These are phyloP conservation scores for Fissipunctia ypsillon DNA, from an alignment of 2,888 invertebrate species.

Conservation along the genomic window DNA sequence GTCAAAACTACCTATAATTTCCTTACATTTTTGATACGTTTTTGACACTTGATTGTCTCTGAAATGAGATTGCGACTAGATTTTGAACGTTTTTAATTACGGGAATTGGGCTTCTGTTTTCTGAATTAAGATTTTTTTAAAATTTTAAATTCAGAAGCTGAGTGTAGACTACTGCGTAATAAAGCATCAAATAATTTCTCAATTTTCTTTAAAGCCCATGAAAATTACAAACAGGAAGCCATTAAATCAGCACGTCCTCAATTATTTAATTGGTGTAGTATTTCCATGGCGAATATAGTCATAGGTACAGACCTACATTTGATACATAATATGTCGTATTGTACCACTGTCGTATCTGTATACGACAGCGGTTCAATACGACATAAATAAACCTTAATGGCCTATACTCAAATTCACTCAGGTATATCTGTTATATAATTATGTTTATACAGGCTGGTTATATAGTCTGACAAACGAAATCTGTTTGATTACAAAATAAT, in stretches of 20 bases:
- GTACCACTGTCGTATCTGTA: too few relatives aligned
- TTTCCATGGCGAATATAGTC: slow-evolving; percentile 11
- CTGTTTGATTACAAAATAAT: background rate
- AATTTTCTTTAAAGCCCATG: background rate
- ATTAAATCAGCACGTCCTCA: slow-evolving; percentile 29
- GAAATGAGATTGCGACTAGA: too few relatives aligned
- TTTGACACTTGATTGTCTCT: too few relatives aligned
- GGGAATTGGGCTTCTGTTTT: too few relatives aligned
- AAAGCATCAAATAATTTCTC: background rate
- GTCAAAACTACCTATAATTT: too few relatives aligned
- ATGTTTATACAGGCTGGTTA: slow-evolving; percentile 1
- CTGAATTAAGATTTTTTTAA: too few relatives aligned
- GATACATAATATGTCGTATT: too few relatives aligned
- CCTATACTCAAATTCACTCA: slow-evolving; percentile 10
- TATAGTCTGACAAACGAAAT: slow-evolving; percentile 1
- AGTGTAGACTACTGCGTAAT: too few relatives aligned
- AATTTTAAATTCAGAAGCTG: too few relatives aligned
- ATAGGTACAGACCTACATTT: too few relatives aligned
- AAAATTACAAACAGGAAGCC: slow-evolving; percentile 20
- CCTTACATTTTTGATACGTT: too few relatives aligned
- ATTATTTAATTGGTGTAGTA: slow-evolving; percentile 42
- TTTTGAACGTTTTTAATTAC: too few relatives aligned
- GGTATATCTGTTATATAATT: slow-evolving; percentile 14
- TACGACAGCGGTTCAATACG: slow-evolving; percentile 20
- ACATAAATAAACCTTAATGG: slow-evolving; percentile 34